Percentiles rank a stretch among this genome's conserved stretches.
Conservation (phyloP, 2,888 invertebrate species). For the Lacanobia wlatinum region DNA sequence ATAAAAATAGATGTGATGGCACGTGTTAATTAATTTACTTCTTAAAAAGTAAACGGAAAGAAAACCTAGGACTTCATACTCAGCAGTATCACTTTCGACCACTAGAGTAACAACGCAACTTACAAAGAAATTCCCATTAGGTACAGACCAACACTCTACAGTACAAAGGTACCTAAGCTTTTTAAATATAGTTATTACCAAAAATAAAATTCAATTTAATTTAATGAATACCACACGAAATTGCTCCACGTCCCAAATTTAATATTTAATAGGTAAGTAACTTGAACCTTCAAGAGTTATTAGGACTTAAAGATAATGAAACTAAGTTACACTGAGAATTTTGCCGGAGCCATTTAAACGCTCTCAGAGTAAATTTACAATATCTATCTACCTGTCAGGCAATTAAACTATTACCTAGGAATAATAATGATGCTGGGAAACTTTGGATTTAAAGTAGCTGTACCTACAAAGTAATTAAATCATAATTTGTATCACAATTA, state of each 20-base stretch:
- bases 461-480: constrained; percentile 1
- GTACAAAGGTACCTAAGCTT: no score
- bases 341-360: constrained; percentile 41
- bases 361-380: constrained; percentile 41
- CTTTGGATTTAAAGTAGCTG: not conserved
- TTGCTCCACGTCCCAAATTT: constrained; percentile 27
- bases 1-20: no score
- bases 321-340: constrained; percentile 45
- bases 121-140: no score
- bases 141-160: no score
- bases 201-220: constrained; percentile 9
- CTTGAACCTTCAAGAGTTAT: constrained; percentile 44
- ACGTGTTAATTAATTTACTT: no score
- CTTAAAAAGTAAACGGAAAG: no score
- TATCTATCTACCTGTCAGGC: constrained; percentile 42
- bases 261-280: constrained; percentile 50
- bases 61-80: no score
- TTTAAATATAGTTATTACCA: not conserved
- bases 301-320: constrained; percentile 47
- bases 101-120: no score
- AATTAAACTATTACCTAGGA: constrained; percentile 41
- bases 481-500: not conserved
- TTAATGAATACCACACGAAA: constrained; percentile 16
- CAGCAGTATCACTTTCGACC: no score
- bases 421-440: constrained; percentile 28